Base-by-base conservation (phyloP, 2,888 invertebrate genomes). In the Nycteola revayana region DNA sequence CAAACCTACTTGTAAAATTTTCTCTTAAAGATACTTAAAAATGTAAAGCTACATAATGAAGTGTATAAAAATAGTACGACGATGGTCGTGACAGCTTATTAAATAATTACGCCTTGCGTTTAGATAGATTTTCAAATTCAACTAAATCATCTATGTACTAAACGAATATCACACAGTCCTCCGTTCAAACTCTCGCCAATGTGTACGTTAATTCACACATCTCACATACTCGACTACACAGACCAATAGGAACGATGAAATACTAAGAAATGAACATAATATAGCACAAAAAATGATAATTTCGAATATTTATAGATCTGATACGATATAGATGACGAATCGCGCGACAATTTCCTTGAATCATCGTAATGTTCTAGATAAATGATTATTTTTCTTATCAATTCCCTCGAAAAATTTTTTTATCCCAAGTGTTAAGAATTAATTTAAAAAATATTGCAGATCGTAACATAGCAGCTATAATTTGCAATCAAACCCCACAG, bases 161-260 rank as follows among this genome's bases (percentile, higher is more conserved):
- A 70, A 75, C 67, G 64, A 74, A 76, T 80, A 80, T 79, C 82
- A 76, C 76, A 75, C 71, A 64, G 49, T 66, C 62, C 60, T 63
- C 60, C 49, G 50, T 60, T 52, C 48, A 48, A 59, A 59, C 61
- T 54, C 58, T 44, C 50, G 51, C 52, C 48, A 53, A 53, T 33
- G 22, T 14, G 27, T 42, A 48, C 42, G 25, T 29, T 40, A 54
- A 14, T 14, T 14, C 14, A 2, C 2, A 14, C 5, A 14, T 14
- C 2, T 14, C 5, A 3, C 14, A 14, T 14, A 3, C 5, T 3
- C 14, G 14, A 5, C 5, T 14, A 14, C 52, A 53, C 32, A 49
- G 72, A 73, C 74, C 74, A 76, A 72, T 73, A 74, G 74, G 65
- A 72, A 62, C 66, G 62, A 60, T 56, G 25, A 35, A 49, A 43